Percentiles rank a stretch among this genome's conserved stretches.
Conservation (phyloP, 2,797 vertebrate species). For the Atherinosoma microstoma region DNA sequence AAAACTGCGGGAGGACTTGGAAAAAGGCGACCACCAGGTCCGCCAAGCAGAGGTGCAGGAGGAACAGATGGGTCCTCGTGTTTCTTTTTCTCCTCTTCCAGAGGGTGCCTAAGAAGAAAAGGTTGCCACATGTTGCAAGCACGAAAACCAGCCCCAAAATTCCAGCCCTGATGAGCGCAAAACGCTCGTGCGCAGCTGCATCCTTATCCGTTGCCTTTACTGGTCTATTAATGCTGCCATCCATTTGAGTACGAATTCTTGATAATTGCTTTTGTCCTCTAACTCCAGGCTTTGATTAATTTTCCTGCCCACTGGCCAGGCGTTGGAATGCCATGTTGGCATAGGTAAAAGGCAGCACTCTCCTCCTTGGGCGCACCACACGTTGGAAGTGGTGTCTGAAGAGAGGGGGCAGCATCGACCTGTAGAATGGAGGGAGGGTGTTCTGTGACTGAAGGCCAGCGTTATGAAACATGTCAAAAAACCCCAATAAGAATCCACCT, state of each 20-base stretch:
- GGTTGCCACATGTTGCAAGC: slow-evolving; percentile 87
- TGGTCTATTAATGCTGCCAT: slow-evolving; percentile 34
- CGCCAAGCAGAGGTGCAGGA: slow-evolving; percentile 86
- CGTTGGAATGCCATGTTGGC: not conserved
- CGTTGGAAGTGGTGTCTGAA: not conserved
- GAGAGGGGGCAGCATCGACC: not conserved
- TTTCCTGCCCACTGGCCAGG: not conserved
- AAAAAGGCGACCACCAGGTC: slow-evolving; percentile 90
- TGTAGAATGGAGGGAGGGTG: not conserved
- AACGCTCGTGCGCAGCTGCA: slow-evolving; percentile 13
- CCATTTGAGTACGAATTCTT: slow-evolving; percentile 21
- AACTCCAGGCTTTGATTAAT: not conserved
- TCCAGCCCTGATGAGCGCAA: slow-evolving; percentile 78
- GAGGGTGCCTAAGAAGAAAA: slow-evolving; percentile 85
- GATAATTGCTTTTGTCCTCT: not conserved
- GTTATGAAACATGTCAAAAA: not conserved
- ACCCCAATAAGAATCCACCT: not conserved
- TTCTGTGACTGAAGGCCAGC: not conserved
- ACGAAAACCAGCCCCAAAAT: slow-evolving; percentile 87
- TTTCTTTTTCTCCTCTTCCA: slow-evolving; percentile 87
- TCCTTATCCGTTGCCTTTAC: not conserved
- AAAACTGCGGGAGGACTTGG: slow-evolving; percentile 91
- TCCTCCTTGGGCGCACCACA: not conserved
- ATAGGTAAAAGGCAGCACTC: not conserved
- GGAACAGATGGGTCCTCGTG: slow-evolving; percentile 88